phyloP scores from a whole-genome alignment of 2,113 vertebrate genomes.

The Colaptes auratus region DNA sequence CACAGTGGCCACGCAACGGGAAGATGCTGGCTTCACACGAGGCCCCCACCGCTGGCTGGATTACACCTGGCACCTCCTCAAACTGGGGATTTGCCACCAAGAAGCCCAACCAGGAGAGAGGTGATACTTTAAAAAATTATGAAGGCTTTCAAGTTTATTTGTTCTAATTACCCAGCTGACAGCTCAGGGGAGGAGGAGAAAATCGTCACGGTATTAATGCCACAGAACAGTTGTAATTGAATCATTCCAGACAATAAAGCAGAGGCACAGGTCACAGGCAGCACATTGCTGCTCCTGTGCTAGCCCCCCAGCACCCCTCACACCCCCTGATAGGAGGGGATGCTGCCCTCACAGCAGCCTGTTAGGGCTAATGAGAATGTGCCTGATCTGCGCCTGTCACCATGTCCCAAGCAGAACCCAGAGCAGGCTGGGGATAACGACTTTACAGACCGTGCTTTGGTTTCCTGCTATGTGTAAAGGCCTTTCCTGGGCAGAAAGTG shows the following conservation, averaged over 20 bases:
- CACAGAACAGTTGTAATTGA: constrained; percentile 4
- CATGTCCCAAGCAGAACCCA: not conserved
- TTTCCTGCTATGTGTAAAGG: not conserved
- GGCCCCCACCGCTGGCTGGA: fast-evolving
- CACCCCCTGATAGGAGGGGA: not conserved
- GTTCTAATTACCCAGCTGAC: constrained; percentile 38
- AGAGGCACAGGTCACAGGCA: not conserved
- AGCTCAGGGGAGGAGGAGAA: not conserved
- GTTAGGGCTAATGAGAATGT: not conserved
- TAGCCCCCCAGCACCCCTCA: not conserved
- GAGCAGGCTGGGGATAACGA: not conserved
- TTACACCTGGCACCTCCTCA: not conserved
- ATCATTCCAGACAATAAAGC: constrained; percentile 36
- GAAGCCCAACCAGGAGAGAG: not conserved
- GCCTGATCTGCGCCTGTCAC: not conserved
- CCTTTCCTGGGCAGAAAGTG: not conserved
- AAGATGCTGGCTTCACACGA: fast-evolving
- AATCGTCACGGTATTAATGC: not conserved
- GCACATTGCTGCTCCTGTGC: fast-evolving
- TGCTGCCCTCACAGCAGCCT: not conserved
- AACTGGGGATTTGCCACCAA: not conserved
- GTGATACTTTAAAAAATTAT: not conserved
- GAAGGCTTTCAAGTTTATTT: constrained; percentile 40
- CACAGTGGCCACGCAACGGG: fast-evolving
- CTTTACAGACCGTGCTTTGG: not conserved